Base-by-base conservation (phyloP, 2,888 invertebrate species). In the Amphipoea oculea region DNA sequence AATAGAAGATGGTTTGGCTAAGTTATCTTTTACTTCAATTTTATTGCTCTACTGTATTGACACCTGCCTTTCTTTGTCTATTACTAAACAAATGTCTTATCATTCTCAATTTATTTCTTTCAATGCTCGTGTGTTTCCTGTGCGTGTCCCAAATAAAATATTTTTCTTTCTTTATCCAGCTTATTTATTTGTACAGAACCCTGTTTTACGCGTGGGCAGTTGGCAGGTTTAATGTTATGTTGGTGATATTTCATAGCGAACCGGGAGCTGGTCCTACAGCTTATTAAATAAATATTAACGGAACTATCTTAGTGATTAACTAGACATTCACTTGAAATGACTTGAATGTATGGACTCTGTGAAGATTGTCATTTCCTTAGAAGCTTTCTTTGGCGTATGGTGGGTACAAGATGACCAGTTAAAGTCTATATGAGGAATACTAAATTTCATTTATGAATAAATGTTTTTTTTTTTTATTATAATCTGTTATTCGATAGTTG, bases 271-370 rank as follows among this genome's bases (percentile, higher is more conserved):
- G 2, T 69, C 12, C 20, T 54, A 17, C n/a, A 60, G 69, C 69
- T 78, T 70, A 78, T 78, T 65, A 51, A 70, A 78, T 68, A 78
- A 66, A 60, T 78, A 65, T 70, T 65, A 65, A 78, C 69, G 36
- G 63, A 78, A 69, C 69, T 69, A 65, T 78, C 54, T 70, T 70
- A 7, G 36, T 70, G 79, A 78, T 48, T 57, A 69, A 69, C 6
- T 45, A n/a, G 9, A 42, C 40, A 68, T 45, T 66, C 65, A 76
- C 45, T 66, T 45, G 17, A n/a, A 77, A 51, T 68, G 29, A 69
- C 54, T 69, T 45, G n/a, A 63, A 69, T 45, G 20, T 51, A 78
- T 78, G 29, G 67, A 20, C 17, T 77, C 23, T 42, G 4, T n/a
- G 29, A 36, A 54, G 40, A 62, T 12, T 36, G 42, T 7, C 23